Conservation (phyloP, 2,113 vertebrate species). For the Cololabis saira region DNA sequence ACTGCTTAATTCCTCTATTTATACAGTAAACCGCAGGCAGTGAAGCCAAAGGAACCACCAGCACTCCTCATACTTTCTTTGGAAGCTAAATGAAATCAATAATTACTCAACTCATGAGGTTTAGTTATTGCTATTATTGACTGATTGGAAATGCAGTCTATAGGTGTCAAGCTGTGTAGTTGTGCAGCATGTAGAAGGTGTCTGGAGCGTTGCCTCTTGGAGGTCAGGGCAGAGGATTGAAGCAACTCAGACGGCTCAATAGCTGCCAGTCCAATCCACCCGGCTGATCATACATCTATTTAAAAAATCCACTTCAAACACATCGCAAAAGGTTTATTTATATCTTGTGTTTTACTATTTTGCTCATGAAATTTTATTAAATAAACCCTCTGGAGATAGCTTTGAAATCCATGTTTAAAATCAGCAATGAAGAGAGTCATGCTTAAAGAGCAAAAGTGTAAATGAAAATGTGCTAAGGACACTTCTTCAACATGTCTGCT, state of each 20-base stretch:
- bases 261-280: constrained; percentile 43
- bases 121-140: constrained; percentile 50
- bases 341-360: background rate
- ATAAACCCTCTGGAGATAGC: background rate
- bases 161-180: constrained; percentile 9
- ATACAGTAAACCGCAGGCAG: constrained; percentile 48
- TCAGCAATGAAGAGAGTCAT: too few relatives aligned
- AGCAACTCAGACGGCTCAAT: constrained; percentile 46
- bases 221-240: constrained; percentile 35
- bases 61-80: constrained; percentile 13
- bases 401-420: too few relatives aligned
- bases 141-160: constrained; percentile 26
- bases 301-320: constrained; percentile 38
- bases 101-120: constrained; percentile 43
- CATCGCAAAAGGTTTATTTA: constrained; percentile 30
- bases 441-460: too few relatives aligned
- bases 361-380: background rate
- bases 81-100: constrained; percentile 44
- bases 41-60: constrained; percentile 24
- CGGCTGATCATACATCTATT: constrained; percentile 37
- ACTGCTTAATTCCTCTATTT: constrained; percentile 65
- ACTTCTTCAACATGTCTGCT: too few relatives aligned
- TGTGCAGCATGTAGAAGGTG: constrained; percentile 2
- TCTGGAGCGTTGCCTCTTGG: constrained; percentile 10
- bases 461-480: too few relatives aligned